Percentiles rank a stretch among this genome's conserved stretches.
phyloP scores from a whole-genome alignment of 2,888 invertebrate genomes.

The Piscicola geometra region DNA sequence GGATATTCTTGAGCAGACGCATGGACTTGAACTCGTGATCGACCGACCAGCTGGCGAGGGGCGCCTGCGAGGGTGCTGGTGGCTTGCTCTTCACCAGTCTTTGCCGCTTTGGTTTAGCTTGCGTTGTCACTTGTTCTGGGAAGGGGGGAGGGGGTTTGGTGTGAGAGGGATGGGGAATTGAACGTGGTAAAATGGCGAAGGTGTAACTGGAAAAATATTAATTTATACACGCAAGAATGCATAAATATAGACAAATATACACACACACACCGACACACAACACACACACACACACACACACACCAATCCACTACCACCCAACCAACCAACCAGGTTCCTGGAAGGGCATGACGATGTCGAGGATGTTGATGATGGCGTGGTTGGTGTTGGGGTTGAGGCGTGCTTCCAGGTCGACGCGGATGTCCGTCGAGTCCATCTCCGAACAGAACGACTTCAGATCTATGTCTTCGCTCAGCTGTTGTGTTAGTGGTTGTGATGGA shows the following conservation, averaged over 20 bases:
- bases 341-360: conserved; percentile 8
- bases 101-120: background rate
- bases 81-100: conserved; percentile 6
- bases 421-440: conserved; percentile 14
- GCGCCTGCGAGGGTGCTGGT: background rate
- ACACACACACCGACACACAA: too few species aligned
- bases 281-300: too few species aligned
- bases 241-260: too few species aligned
- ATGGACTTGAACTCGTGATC: conserved; percentile 14
- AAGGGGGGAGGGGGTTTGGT: too few species aligned
- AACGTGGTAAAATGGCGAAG: too few species aligned
- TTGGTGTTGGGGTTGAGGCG: background rate
- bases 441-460: conserved; percentile 12
- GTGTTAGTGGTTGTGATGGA: background rate
- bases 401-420: conserved; percentile 2
- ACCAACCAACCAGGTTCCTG: background rate
- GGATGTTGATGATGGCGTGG: conserved; percentile 17
- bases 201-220: too few species aligned
- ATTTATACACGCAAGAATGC: background rate
- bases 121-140: background rate
- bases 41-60: conserved; percentile 10
- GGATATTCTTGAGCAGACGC: background rate
- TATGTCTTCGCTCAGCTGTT: conserved; percentile 1
- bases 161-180: too few species aligned
- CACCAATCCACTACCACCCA: too few species aligned